Evolutionary conservation across 2,113 vertebrate genomes (phyloP), one percentile per base, ranked within the genome.

Genomic region (Tragelaphus buxtoni): DNA sequence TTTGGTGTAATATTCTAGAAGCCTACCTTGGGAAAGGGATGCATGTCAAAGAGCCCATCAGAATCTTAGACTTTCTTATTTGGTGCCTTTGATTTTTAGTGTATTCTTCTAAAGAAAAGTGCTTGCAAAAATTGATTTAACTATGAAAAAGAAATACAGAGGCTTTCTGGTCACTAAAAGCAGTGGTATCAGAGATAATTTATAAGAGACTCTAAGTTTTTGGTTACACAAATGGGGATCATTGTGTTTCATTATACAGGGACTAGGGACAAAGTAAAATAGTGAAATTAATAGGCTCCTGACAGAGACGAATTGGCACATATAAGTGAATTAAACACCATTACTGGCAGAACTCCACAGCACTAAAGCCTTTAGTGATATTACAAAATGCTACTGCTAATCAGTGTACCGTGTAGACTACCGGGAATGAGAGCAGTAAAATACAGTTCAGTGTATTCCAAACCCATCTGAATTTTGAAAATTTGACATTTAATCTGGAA

Each of bases 291-390:
- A 98, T 93, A 98, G 97, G 97, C 97, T 98, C 92, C 98, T 98
- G 98, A 98, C 98, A 98, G 97, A 98, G 98, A 98, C 96, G 93
- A 98, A 98, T 98, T 98, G 98, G 98, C 97, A 98, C 95, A 98
- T 98, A 97, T 98, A 98, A 99, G 97, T 98, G 98, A 98, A 99
- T 99, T 98, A 98, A 99, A 98, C 97, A 98, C 98, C 96, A 98
- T 98, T 98, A 98, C 98, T 98, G 98, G 98, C 98, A 98, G 97
- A 97, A 97, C 95, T 98, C 98, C 98, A 98, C 45, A 69, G 91
- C 10, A 65, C 97, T 97, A 97, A 98, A 98, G 97, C 97, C 97
- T 98, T 98, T 98, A 98, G 98, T 98, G 98, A 91, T 98, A 98
- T 98, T 98, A 97, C 92, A 98, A 98, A 99, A 98, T 60, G 83